A percentile compares a stretch with the other conserved stretches of the same genome.
Conservation (phyloP, 2,888 invertebrate species). For the Scaeva pyrastri region DNA sequence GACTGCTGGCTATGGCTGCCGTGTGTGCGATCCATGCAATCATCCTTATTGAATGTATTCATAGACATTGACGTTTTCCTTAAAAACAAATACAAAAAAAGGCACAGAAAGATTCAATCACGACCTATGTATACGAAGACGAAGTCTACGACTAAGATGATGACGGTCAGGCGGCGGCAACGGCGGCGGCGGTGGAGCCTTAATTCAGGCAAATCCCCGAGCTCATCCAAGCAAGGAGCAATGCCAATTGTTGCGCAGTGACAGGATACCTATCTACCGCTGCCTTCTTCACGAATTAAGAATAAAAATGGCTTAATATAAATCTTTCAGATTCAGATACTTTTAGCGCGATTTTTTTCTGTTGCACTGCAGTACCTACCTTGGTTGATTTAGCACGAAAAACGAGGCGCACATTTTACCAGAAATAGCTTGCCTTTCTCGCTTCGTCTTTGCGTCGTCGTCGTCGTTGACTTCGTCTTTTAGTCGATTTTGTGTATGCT, state of each 20-base stretch:
- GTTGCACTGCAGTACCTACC: background rate
- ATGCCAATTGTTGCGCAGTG: conserved; percentile 73
- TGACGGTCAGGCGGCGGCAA: conserved; percentile 7
- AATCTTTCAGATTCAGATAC: conserved; percentile 69
- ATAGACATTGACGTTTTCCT: conserved; percentile 66
- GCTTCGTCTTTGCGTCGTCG: conserved; percentile 27
- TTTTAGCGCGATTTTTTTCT: conserved; percentile 42
- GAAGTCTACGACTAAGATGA: conserved; percentile 6
- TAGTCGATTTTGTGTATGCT: conserved; percentile 1
- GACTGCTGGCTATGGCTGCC: conserved; percentile 15
- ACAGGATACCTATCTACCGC: conserved; percentile 68
- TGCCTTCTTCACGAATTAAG: conserved; percentile 73
- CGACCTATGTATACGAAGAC: conserved; percentile 33
- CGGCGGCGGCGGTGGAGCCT: conserved; percentile 1
- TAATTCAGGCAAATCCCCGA: conserved; percentile 66
- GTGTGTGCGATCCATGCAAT: conserved; percentile 62
- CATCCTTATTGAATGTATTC: conserved; percentile 66
- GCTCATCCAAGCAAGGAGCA: conserved; percentile 71
- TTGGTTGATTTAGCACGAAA: conserved; percentile 67
- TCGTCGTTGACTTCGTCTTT: conserved; percentile 8
- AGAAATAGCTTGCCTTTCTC: conserved; percentile 67
- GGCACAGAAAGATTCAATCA: conserved; percentile 52
- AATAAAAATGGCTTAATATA: conserved; percentile 76
- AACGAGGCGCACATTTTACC: conserved; percentile 63
- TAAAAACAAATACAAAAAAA: conserved; percentile 2